phyloP scores from a whole-genome alignment of 2,888 invertebrate genomes.

The Frankliniella intonsa region DNA sequence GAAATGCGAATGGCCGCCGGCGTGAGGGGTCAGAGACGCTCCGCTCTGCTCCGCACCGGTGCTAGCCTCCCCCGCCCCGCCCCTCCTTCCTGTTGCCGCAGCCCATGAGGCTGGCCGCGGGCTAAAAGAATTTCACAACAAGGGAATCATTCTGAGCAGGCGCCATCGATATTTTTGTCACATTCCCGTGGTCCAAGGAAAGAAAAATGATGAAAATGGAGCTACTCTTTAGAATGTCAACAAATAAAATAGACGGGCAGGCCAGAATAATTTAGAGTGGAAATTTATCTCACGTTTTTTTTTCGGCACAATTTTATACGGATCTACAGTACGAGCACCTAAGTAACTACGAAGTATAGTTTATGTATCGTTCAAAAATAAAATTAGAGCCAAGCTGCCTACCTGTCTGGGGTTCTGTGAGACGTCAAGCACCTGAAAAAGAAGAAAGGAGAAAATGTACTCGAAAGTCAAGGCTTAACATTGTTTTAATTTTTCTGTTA shows the following conservation, averaged over 20 bases:
- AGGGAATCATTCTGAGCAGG: constrained; percentile 2
- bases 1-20: constrained; percentile 29
- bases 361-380: neutral
- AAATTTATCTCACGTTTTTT: neutral
- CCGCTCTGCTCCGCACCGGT: neutral
- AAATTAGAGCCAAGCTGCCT: constrained; percentile 36
- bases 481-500: constrained; percentile 28
- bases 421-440: constrained; percentile 43
- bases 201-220: constrained; percentile 28
- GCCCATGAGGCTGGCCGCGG: neutral
- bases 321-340: no score
- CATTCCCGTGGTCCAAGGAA: neutral
- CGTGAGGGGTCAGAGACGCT: neutral
- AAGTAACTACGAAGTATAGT: neutral
- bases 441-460: constrained; percentile 41
- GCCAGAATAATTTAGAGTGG: constrained; percentile 4
- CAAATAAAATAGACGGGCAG: neutral
- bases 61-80: constrained; percentile 23
- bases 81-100: neutral
- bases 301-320: no score
- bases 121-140: neutral
- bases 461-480: constrained; percentile 38
- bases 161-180: constrained; percentile 26
- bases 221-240: no score
- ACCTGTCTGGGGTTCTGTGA: constrained; percentile 43